phyloP scores from a whole-genome alignment of 2,888 invertebrate species.

The Drosophila sordidapex region DNA sequence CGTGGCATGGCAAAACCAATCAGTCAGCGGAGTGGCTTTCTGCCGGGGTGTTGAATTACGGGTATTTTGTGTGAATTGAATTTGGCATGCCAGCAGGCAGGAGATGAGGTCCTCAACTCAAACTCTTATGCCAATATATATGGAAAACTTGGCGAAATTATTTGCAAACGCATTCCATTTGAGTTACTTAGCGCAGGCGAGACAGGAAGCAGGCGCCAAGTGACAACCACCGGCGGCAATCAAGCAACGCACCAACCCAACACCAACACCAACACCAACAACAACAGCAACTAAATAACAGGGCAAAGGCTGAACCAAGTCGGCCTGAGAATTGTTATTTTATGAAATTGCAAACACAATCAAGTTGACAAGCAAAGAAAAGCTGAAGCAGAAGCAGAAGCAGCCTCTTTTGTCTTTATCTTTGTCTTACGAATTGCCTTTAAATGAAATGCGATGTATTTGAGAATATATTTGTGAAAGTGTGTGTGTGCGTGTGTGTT shows the following conservation, averaged over 20 bases:
- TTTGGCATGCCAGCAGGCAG: slow-evolving; percentile 63
- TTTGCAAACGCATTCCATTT: slow-evolving; percentile 77
- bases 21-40: slow-evolving; percentile 76
- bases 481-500: slow-evolving; percentile 2
- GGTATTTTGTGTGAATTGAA: slow-evolving; percentile 81
- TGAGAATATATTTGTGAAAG: neutral
- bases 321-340: slow-evolving; percentile 69
- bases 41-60: slow-evolving; percentile 77
- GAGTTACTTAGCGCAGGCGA: slow-evolving; percentile 50
- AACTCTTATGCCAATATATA: slow-evolving; percentile 2
- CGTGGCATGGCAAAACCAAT: slow-evolving; percentile 68
- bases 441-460: neutral
- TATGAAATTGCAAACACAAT: slow-evolving; percentile 81
- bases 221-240: slow-evolving; percentile 78
- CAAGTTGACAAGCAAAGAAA: slow-evolving; percentile 62
- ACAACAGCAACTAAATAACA: slow-evolving; percentile 56
- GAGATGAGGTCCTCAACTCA: slow-evolving; percentile 1
- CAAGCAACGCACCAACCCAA: slow-evolving; percentile 37
- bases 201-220: slow-evolving; percentile 56
- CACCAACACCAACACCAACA: slow-evolving; percentile 7
- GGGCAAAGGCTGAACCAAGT: slow-evolving; percentile 17
- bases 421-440: slow-evolving; percentile 15
- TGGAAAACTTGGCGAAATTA: slow-evolving; percentile 59
- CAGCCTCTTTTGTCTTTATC: slow-evolving; percentile 39
- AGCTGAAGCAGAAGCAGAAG: neutral